Base-by-base conservation (phyloP, 1,140 invertebrate genomes). In the Diprion similis region DNA sequence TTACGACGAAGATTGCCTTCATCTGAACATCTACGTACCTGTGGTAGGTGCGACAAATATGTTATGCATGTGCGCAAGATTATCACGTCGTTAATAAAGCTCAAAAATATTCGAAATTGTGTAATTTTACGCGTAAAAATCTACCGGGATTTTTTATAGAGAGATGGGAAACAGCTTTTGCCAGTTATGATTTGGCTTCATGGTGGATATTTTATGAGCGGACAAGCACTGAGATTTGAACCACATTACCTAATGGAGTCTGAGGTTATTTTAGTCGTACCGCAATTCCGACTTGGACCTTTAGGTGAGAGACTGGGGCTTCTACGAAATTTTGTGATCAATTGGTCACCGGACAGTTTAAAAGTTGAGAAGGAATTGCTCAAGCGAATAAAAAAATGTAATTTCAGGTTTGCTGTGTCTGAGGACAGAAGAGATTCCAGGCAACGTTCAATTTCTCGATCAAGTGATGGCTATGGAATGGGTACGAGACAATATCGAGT, bases 381-480 rank as follows among this genome's bases (percentile, higher is more conserved):
- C 8, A 15, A 59, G 0, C n/a, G 51, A 59, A 17, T 59, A 59
- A 59, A 59, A 15, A 15, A 15, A 15, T 15, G 51, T 13, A 59
- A 15, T 17, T 59, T 59, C 51, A 59, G 51, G 51, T 8, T 9
- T 59, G 11, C 51, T 59, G 51, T 15, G 51, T 59, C 51, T 59
- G 51, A 8, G 51, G 11, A 59, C 51, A 13, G 51, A 59, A 17
- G 51, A 59, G 51, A 15, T 59, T 59, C 51, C 51, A 17, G 51
- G 51, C 51, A 59, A 59, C 51, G 51, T 59, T 13, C 51, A 59
- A 59, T 59, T 59, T 17, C 51, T 59, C 4, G 51, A 59, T 17
- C 51, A 59, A 17, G 51, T 59, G 51, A 68, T 45, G 66, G 88
- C 87, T n/a, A 67, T 89, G 8, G 79, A 82, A 75, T 89, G 89